Evolutionary conservation across 2,888 invertebrate species (phyloP).

Genomic region (Brachynemurus nebulosus): DNA sequence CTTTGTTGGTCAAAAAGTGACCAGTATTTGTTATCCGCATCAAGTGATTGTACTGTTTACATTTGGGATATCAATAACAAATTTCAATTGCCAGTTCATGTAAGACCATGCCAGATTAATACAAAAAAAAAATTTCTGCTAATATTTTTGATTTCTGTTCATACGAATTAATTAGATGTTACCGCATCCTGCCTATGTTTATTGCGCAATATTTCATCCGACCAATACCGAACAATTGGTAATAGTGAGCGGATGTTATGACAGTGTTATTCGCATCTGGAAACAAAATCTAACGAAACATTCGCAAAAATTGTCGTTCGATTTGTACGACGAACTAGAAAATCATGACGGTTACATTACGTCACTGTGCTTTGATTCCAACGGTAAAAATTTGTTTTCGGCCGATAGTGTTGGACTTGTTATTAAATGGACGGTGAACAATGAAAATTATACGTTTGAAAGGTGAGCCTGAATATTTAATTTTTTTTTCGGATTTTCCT

Average conservation of each 20-base stretch:
- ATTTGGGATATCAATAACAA: slow-evolving; percentile 1
- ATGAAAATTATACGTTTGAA: neutral
- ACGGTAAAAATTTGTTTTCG: neutral
- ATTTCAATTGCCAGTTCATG: neutral
- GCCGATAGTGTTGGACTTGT: neutral
- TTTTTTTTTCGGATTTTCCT: too few relatives aligned
- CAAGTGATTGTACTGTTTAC: slow-evolving; percentile 35
- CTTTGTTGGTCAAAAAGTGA: slow-evolving; percentile 46
- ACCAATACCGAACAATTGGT: neutral
- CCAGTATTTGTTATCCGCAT: slow-evolving; percentile 41
- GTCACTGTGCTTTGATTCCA: neutral
- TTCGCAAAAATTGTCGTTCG: neutral
- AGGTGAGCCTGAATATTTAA: neutral
- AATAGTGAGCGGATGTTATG: neutral
- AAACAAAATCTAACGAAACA: neutral
- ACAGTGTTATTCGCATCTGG: slow-evolving; percentile 1
- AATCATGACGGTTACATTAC: slow-evolving; percentile 3
- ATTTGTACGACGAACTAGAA: neutral
- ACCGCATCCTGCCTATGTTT: slow-evolving; percentile 3
- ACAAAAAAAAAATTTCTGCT: neutral
- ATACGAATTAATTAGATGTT: neutral
- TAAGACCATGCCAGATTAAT: too few relatives aligned
- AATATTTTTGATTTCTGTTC: neutral
- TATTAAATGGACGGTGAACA: neutral
- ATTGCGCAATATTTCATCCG: slow-evolving; percentile 2